These are phyloP conservation scores for Tetragnatha versicolor DNA, from an alignment of 1,140 invertebrate species.

Conservation along the genomic window DNA sequence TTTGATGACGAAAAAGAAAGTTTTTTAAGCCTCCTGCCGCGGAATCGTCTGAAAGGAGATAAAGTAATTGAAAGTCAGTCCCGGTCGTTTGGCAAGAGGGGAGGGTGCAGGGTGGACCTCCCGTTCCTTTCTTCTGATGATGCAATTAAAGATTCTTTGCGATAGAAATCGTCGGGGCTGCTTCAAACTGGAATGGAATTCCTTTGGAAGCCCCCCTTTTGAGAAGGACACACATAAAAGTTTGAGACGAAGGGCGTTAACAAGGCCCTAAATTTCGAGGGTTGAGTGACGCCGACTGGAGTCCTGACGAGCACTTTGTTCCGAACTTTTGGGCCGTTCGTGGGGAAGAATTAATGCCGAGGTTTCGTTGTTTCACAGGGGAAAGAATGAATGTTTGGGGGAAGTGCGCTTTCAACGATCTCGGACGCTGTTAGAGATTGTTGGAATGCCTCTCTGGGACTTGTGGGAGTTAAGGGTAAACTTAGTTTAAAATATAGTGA, in stretches of 20 bases:
- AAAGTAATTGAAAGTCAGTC: constrained; percentile 54
- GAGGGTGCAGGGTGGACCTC: no score
- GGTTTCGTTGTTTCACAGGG: no score
- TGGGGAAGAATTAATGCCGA: no score
- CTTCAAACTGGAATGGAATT: neutral
- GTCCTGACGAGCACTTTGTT: no score
- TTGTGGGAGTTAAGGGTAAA: no score
- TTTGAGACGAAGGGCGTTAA: neutral
- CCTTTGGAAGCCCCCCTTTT: constrained; percentile 5
- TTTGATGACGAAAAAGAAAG: constrained; percentile 39
- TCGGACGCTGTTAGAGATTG: no score
- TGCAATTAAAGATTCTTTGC: constrained; percentile 44
- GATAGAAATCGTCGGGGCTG: neutral
- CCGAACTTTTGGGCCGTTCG: no score
- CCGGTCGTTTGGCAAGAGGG: constrained; percentile 39
- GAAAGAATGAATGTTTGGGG: no score
- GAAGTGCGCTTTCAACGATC: no score
- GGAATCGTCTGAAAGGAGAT: constrained; percentile 32
- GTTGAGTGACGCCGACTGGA: neutral
- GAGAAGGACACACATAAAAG: neutral
- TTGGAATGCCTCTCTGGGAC: no score
- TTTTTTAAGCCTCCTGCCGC: neutral
- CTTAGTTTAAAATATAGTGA: no score
- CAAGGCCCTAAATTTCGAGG: constrained; percentile 12
- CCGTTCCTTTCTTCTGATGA: constrained; percentile 36